These are phyloP conservation scores for Tiliqua scincoides DNA, from an alignment of 2,113 vertebrate genomes.

Conservation along the genomic window DNA sequence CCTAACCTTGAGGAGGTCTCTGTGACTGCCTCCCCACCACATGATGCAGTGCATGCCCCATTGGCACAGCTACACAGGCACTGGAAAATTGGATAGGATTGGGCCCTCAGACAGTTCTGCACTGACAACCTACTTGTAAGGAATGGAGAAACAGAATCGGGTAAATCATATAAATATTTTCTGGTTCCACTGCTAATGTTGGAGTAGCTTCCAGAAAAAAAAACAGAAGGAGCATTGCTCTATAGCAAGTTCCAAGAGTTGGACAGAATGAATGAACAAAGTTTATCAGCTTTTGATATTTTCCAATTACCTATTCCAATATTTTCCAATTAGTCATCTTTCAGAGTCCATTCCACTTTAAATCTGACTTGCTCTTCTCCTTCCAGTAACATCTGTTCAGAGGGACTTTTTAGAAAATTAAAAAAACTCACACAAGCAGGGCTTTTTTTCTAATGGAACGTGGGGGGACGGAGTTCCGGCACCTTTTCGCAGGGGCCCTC, in stretches of 20 bases:
- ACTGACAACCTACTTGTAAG: not conserved
- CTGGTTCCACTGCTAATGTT: not conserved
- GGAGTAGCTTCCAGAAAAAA: not conserved
- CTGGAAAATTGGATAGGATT: too few species aligned
- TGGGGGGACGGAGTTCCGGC: too few species aligned
- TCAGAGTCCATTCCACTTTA: not conserved
- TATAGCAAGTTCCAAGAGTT: not conserved
- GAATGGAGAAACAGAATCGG: not conserved
- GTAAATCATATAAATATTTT: not conserved
- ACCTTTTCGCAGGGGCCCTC: too few species aligned
- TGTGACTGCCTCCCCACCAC: too few species aligned
- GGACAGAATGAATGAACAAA: not conserved
- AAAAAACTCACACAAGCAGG: not conserved
- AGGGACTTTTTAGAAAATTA: not conserved
- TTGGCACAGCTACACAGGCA: too few species aligned
- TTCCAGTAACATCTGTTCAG: not conserved
- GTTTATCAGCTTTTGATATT: not conserved
- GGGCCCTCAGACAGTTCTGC: not conserved
- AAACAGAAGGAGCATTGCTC: not conserved
- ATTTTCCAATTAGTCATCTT: not conserved
- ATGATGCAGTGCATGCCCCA: too few species aligned
- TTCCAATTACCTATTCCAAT: not conserved
- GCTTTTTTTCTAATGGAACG: too few species aligned
- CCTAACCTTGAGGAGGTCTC: too few species aligned
- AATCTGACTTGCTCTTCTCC: not conserved